These are phyloP conservation scores for Montipora capricornis DNA, from an alignment of 64 coral and sea anemone species.

Conservation along the genomic window DNA sequence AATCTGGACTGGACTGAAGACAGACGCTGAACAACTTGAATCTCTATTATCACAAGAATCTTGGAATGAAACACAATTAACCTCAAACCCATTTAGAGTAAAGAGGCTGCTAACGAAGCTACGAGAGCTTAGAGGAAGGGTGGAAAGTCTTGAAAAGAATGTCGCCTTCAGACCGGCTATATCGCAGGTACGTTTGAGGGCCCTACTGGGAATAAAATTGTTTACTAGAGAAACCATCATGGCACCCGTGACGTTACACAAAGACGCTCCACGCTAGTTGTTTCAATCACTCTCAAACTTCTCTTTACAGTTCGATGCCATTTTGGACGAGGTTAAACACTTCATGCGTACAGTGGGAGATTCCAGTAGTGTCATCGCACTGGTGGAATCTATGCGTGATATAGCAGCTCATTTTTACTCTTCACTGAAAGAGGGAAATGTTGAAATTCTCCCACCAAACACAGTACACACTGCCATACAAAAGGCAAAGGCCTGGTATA, in stretches of 20 bases:
- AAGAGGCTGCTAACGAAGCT: conserved; percentile 43
- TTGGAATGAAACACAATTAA: conserved; percentile 44
- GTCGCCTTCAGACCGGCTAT: conserved; percentile 76
- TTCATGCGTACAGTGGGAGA: conserved; percentile 70
- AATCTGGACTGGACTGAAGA: conserved; percentile 78
- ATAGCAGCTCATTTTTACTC: background rate
- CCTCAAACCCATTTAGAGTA: conserved; percentile 79
- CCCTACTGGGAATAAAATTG: background rate
- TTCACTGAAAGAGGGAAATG: background rate
- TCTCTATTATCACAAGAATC: conserved; percentile 19
- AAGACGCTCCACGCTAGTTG: rapidly evolving
- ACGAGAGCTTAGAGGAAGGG: conserved; percentile 32
- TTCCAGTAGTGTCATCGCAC: conserved; percentile 18
- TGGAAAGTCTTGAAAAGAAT: conserved; percentile 39
- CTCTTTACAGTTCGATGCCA: conserved; percentile 74
- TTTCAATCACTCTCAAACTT: background rate
- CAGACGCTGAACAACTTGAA: conserved; percentile 29
- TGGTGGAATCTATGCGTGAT: background rate
- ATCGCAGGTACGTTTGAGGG: conserved; percentile 70
- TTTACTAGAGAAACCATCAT: no score
- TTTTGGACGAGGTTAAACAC: conserved; percentile 68
- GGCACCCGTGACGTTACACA: no score
- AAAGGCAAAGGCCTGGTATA: conserved; percentile 63
- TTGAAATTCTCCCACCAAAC: conserved; percentile 4
- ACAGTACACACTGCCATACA: background rate